phyloP scores from a whole-genome alignment of 2,888 invertebrate species.

The Cepaea hortensis region DNA sequence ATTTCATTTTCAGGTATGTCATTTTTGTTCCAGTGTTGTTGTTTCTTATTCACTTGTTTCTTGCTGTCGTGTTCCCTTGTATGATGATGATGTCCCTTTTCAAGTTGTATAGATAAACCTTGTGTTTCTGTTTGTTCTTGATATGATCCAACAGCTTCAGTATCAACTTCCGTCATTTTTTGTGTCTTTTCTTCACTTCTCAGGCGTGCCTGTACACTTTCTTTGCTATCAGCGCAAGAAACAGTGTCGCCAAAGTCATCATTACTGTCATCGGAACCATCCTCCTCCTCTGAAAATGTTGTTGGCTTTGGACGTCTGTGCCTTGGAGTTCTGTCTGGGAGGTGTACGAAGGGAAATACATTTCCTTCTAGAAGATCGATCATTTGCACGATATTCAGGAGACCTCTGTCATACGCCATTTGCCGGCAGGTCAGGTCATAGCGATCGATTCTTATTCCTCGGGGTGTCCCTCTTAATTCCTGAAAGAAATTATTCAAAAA shows the following conservation, averaged over 20 bases:
- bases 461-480: slow-evolving; percentile 32
- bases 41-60: no score
- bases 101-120: no score
- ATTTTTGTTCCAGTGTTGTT: no score
- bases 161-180: not conserved
- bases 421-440: slow-evolving; percentile 69
- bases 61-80: not conserved
- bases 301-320: slow-evolving; percentile 58
- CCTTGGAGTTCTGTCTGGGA: slow-evolving; percentile 58
- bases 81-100: not conserved
- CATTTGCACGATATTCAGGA: slow-evolving; percentile 69
- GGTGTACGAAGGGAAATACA: slow-evolving; percentile 63
- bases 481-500: slow-evolving; percentile 11
- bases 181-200: slow-evolving; percentile 5
- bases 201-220: not conserved
- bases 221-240: not conserved
- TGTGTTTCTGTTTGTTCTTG: no score
- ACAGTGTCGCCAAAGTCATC: not conserved
- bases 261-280: not conserved
- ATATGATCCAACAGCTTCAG: not conserved
- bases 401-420: slow-evolving; percentile 71
- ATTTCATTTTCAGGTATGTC: no score
- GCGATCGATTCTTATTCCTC: slow-evolving; percentile 51
- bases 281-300: slow-evolving; percentile 36
- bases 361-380: slow-evolving; percentile 71